Base-by-base conservation (phyloP, 2,888 invertebrate species). In the Eledona agricola region DNA sequence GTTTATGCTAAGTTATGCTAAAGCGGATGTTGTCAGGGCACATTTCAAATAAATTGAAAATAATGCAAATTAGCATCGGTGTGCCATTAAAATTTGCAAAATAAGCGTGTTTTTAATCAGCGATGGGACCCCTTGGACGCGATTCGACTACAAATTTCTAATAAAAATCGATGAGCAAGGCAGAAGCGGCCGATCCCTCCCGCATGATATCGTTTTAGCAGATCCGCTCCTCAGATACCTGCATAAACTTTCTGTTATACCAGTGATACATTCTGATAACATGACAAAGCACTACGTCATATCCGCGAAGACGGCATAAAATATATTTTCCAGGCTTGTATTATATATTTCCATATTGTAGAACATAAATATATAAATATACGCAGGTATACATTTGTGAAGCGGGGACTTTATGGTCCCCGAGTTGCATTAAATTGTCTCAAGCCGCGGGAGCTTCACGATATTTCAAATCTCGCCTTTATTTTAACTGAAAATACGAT, bases 311-410 rank as follows among this genome's bases (percentile, higher is more conserved):
- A 62, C 43, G 45, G 53, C 56, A 47, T 60, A 61, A 62, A 65
- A 69, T 67, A 69, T 67, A 66, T 66, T 63, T 64, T 59, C 58
- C 58, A 47, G 62, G 57, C 67, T 68, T 69, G 69, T 70, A 69
- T 70, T 72, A 72, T 72, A 72, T 72, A 72, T 72, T 72, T 69
- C 68, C 72, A 72, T 73, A 72, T 71, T 72, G 72, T 71, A 68
- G 70, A 71, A 72, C 73, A 72, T 73, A 73, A 73, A 73, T 73
- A 72, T 72, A 72, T 72, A 70, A 72, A 72, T 72, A 72, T 72
- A 67, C 65, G 67, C 69, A 69, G 69, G 69, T 70, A 66, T 63
- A 72, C 68, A 72, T 72, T 71, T 72, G 71, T 71, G 71, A 64
- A 64, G 61, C 66, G 65, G 61, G 62, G 66, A 70, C 62, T 73